phyloP scores from a whole-genome alignment of 1,140 invertebrate species.

The Ips typographus region DNA sequence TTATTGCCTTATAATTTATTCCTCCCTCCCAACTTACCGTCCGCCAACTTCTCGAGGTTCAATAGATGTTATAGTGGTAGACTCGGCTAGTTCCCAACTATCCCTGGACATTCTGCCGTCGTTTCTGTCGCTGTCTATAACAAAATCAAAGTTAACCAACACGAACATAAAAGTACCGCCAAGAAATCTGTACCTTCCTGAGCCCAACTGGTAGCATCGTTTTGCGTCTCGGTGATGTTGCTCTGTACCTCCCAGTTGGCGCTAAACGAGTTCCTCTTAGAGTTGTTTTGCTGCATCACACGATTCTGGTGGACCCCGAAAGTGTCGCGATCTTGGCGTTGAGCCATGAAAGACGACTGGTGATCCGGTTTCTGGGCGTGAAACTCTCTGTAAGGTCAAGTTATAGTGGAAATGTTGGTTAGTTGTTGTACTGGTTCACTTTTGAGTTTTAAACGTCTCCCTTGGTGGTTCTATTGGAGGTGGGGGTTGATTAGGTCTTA shows the following conservation, averaged over 20 bases:
- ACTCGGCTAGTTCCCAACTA: slow-evolving; percentile 55
- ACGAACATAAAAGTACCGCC: neutral
- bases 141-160: slow-evolving; percentile 40
- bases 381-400: slow-evolving; percentile 18
- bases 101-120: slow-evolving; percentile 54
- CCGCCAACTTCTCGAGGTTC: slow-evolving; percentile 53
- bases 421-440: slow-evolving; percentile 9
- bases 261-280: slow-evolving; percentile 63
- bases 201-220: slow-evolving; percentile 54
- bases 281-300: slow-evolving; percentile 52
- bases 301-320: slow-evolving; percentile 65
- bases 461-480: slow-evolving; percentile 66
- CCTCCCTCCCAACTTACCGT: slow-evolving; percentile 48
- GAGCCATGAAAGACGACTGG: slow-evolving; percentile 48
- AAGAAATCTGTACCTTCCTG: slow-evolving; percentile 42
- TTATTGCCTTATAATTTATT: slow-evolving; percentile 35
- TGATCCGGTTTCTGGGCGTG: slow-evolving; percentile 25
- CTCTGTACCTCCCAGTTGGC: slow-evolving; percentile 66
- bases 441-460: slow-evolving; percentile 38
- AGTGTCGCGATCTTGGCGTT: slow-evolving; percentile 65
- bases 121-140: slow-evolving; percentile 50
- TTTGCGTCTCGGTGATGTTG: slow-evolving; percentile 55
- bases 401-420: neutral
- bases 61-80: slow-evolving; percentile 53
- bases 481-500: slow-evolving; percentile 50